Conservation (phyloP, 2,113 vertebrate species). For the Cardinalis cardinalis region DNA sequence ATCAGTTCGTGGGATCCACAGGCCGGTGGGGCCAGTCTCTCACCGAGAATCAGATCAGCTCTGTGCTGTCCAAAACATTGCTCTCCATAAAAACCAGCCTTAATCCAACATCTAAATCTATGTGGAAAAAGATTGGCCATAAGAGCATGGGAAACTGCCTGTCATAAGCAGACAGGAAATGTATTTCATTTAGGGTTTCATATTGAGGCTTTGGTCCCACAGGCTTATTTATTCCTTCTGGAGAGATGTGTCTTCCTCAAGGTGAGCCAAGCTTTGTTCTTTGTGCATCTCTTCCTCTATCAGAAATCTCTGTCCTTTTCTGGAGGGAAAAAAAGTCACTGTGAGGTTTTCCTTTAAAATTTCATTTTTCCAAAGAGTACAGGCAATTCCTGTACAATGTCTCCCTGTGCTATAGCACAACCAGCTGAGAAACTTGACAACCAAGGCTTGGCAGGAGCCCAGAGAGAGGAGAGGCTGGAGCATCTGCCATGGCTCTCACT, state of each 20-base stretch:
- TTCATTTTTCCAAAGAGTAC: not conserved
- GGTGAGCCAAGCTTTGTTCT: fast-evolving
- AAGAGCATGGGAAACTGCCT: not conserved
- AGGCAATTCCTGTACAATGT: not conserved
- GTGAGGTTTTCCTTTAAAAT: not conserved
- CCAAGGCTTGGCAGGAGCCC: not conserved
- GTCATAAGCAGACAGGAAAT: not conserved
- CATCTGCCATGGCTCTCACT: not conserved
- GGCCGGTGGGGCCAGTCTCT: fast-evolving
- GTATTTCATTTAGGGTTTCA: no score
- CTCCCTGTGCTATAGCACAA: not conserved
- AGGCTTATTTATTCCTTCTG: not conserved
- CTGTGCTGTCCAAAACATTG: fast-evolving
- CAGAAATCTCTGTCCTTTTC: not conserved
- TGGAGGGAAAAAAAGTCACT: no score
- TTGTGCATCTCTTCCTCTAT: not conserved
- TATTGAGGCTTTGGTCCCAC: not conserved
- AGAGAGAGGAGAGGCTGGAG: not conserved
- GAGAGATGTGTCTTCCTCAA: not conserved
- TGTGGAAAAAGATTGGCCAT: no score
- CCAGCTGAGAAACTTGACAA: not conserved
- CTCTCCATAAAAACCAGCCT: not conserved
- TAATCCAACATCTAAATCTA: no score
- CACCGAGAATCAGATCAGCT: not conserved
- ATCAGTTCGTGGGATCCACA: fast-evolving